Conservation (phyloP, 2,797 vertebrate species). For the Heterohyrax brucei region DNA sequence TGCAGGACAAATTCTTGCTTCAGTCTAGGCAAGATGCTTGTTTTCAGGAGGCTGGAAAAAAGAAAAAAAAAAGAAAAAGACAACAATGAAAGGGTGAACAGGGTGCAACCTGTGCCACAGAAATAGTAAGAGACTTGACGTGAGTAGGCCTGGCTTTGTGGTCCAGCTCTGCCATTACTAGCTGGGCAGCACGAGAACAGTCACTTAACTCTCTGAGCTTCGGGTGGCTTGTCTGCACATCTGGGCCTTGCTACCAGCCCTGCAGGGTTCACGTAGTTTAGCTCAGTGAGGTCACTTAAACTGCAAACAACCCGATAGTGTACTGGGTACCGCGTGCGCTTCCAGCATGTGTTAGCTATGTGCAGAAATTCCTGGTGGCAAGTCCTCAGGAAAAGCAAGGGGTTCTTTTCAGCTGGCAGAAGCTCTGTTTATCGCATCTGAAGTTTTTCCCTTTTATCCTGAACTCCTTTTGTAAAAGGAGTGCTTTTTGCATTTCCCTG, state of each 20-base stretch:
- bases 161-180: background rate
- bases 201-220: background rate
- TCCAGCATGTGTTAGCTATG: background rate
- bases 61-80: background rate
- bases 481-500: constrained; percentile 52
- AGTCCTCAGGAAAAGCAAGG: background rate
- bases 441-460: constrained; percentile 23
- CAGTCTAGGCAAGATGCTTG: background rate
- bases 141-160: background rate
- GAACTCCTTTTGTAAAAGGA: constrained; percentile 53
- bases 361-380: background rate
- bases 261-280: background rate
- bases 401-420: constrained; percentile 51
- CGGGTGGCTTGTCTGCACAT: background rate
- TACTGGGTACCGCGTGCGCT: too few relatives aligned
- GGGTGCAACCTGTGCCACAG: background rate
- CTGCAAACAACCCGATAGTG: background rate
- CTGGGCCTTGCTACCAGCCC: too few relatives aligned
- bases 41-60: background rate
- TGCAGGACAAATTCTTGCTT: background rate
- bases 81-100: background rate
- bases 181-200: background rate
- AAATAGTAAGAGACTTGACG: background rate
- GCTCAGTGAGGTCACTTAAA: background rate
- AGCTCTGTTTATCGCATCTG: constrained; percentile 45